Evolutionary conservation across 2,797 vertebrate genomes (phyloP), one percentile per base, ranked within the genome.

Genomic region (Neoniphon sammara): DNA sequence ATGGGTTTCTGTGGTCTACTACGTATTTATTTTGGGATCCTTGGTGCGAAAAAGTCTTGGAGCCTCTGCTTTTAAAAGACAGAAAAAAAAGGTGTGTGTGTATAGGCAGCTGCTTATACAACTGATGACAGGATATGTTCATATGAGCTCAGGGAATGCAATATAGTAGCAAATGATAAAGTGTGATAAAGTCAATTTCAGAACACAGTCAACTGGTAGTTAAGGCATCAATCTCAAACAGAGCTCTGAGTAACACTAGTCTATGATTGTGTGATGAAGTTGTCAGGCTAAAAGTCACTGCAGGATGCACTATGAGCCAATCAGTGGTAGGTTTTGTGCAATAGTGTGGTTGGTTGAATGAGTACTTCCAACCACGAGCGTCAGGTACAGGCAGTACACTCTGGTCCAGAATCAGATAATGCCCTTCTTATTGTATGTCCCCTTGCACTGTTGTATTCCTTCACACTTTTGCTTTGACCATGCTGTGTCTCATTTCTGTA

Each of bases 111-210:
- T 77, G 60, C 70, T 61, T 49, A 54, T 77, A 76, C 21, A 60
- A 21, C 7, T 42, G 23, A 27, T 30, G 42, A 57, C 52, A 36
- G 70, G 55, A 80, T 18, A 17, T 69, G 73, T 80, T 86, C 57
- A 75, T 83, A 76, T 63, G 81, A 89, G 89, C 92, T 93, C 92
- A 93, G 92, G 91, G 91, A 92, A 91, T 53, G 80, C 84, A 77
- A 88, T 68, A 71, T 77, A 61, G 89, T 91, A 93, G 90, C 91
- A 91, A 82, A 85, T 27, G 64, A 36, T 61, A 23, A 23, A 2
- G 65, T 81, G 77, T 83, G 82, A 88, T 70, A 60, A 81, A 72
- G 83, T 78, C 67, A 14, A 4, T 61, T 62, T 54, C 49, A 56
- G 4, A 68, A 61, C 73, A 49, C n/a, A 73, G 73, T 61, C 3